Conservation (phyloP, 2,888 invertebrate species). For the Synanthedon andrenaeformis region DNA sequence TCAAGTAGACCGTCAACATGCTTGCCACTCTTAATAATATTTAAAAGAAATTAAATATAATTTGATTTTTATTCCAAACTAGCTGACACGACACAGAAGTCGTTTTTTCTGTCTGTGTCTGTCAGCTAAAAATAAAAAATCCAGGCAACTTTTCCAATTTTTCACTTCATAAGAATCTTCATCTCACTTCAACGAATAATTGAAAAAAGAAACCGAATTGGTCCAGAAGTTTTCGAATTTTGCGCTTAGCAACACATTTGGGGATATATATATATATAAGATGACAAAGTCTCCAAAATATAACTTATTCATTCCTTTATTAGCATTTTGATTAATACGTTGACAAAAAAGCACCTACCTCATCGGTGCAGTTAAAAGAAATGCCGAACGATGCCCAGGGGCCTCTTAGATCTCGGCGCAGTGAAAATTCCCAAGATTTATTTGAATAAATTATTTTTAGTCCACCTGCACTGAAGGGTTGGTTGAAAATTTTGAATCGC, state of each 20-base stretch:
- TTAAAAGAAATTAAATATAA: too few species aligned
- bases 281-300: neutral
- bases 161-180: too few species aligned
- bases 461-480: slow-evolving; percentile 66
- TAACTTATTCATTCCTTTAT: slow-evolving; percentile 18
- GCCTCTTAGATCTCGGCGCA: slow-evolving; percentile 36
- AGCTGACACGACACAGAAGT: too few species aligned
- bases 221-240: too few species aligned
- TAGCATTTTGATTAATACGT: slow-evolving; percentile 50
- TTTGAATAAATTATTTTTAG: slow-evolving; percentile 66
- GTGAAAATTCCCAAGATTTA: slow-evolving; percentile 59
- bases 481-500: slow-evolving; percentile 12
- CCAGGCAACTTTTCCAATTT: too few species aligned
- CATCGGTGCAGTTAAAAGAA: slow-evolving; percentile 56
- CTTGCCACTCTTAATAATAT: too few species aligned
- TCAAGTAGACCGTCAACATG: too few species aligned
- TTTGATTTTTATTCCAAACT: too few species aligned
- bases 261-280: neutral
- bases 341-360: slow-evolving; percentile 31
- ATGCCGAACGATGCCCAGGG: slow-evolving; percentile 51
- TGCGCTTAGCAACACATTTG: neutral
- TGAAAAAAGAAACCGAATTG: neutral
- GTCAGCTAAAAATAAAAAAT: neutral
- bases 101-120: neutral
- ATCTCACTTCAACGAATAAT: neutral